Conservation (phyloP, 2,113 vertebrate genomes). For the Antigone vipio region DNA sequence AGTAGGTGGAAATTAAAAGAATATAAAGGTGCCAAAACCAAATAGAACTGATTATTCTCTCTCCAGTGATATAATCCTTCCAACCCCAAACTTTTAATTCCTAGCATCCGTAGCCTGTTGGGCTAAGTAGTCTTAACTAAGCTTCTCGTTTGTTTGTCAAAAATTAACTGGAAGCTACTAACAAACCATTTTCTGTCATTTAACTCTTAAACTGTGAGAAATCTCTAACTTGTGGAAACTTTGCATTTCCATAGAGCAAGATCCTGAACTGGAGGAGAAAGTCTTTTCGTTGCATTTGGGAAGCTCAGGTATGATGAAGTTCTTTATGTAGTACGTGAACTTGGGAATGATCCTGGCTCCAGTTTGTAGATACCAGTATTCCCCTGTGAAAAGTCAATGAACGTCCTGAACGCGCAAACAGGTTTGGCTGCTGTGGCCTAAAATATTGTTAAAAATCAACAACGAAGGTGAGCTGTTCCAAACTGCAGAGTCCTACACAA, state of each 20-base stretch:
- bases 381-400: not conserved
- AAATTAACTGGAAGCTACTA: slow-evolving; percentile 40
- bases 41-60: slow-evolving; percentile 55
- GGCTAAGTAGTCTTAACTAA: slow-evolving; percentile 8
- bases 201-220: not conserved
- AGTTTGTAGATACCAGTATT: not conserved
- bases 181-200: not conserved
- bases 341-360: not conserved
- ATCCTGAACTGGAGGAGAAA: not conserved
- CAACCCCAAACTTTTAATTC: slow-evolving; percentile 8
- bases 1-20: slow-evolving; percentile 62
- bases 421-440: not conserved
- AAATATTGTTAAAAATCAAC: not conserved
- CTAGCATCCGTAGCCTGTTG: not conserved
- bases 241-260: not conserved
- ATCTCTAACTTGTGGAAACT: not conserved
- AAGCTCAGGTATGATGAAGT: not conserved
- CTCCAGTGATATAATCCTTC: slow-evolving; percentile 57
- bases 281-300: not conserved
- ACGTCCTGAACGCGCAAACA: not conserved
- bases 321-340: not conserved
- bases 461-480: not conserved
- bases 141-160: not conserved
- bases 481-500: not conserved
- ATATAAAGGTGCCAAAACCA: slow-evolving; percentile 55